Percentiles rank a stretch among this genome's conserved stretches.
Conservation (phyloP, 2,888 invertebrate species). For the Balanococcus diminutus region DNA sequence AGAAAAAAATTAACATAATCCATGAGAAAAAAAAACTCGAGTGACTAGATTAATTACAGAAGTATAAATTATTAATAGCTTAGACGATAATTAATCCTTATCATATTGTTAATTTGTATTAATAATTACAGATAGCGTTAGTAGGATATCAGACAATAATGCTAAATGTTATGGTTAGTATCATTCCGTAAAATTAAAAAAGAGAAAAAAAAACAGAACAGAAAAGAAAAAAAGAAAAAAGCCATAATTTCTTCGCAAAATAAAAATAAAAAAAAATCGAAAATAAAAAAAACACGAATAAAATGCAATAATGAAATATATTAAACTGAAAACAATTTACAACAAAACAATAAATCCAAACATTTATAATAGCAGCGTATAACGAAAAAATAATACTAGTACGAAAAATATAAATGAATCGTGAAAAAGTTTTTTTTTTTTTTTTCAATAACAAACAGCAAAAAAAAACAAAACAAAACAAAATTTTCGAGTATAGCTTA, state of each 20-base stretch:
- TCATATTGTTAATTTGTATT: conserved; percentile 21
- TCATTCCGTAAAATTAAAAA: background rate
- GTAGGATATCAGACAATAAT: conserved; percentile 50
- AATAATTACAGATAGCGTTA: conserved; percentile 43
- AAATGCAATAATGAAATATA: conserved; percentile 54
- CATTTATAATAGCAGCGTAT: conserved; percentile 47
- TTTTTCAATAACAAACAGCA: conserved; percentile 52
- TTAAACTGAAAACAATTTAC: conserved; percentile 53
- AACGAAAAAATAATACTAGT: conserved; percentile 53
- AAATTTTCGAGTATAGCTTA: conserved; percentile 48
- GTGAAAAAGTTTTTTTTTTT: conserved; percentile 36
- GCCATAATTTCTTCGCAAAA: background rate
- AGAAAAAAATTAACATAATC: conserved; percentile 46
- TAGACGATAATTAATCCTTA: conserved; percentile 44
- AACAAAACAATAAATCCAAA: conserved; percentile 51
- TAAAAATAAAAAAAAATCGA: too few species aligned
- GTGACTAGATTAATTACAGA: conserved; percentile 50
- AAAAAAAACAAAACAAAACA: conserved; percentile 50
- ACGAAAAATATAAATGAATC: conserved; percentile 51
- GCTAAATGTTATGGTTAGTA: conserved; percentile 51
- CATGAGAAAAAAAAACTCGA: conserved; percentile 41
- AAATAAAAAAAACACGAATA: conserved; percentile 50
- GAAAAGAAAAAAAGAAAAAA: conserved; percentile 41
- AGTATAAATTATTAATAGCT: conserved; percentile 49
- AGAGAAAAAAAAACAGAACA: conserved; percentile 25